Conservation (phyloP, 2,888 invertebrate genomes). For the Spilosoma lubricipeda region DNA sequence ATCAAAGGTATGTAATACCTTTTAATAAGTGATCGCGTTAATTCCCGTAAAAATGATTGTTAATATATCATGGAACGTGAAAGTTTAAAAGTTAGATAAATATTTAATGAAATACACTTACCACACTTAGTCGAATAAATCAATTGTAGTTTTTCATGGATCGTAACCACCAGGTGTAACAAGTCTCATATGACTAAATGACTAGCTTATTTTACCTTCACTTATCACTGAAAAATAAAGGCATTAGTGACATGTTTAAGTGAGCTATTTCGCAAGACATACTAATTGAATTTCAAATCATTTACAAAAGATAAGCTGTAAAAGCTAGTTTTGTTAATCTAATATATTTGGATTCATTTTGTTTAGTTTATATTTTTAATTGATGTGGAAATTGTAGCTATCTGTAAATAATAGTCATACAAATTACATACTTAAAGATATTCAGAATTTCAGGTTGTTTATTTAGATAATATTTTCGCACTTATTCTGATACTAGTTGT, state of each 20-base stretch:
- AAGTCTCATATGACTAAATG: neutral
- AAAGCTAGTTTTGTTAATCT: neutral
- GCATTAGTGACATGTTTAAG: neutral
- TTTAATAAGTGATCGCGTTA: no score
- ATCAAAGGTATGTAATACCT: no score
- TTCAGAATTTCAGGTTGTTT: no score
- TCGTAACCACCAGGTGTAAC: neutral
- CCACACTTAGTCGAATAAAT: neutral
- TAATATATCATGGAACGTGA: no score
- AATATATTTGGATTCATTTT: neutral
- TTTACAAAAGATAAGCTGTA: neutral
- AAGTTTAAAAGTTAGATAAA: no score
- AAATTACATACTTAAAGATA: neutral
- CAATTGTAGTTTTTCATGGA: neutral
- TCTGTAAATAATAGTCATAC: neutral
- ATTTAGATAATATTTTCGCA: no score
- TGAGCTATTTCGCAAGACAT: neutral
- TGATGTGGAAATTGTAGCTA: neutral
- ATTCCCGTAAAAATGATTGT: no score
- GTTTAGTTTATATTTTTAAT: neutral
- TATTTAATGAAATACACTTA: neutral
- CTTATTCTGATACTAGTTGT: no score
- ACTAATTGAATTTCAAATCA: neutral
- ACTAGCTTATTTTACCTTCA: neutral
- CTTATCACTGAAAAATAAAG: neutral